A percentile compares a stretch with the other conserved stretches of the same genome.
Conservation (phyloP, 2,888 invertebrate genomes). For the Piscicola geometra region DNA sequence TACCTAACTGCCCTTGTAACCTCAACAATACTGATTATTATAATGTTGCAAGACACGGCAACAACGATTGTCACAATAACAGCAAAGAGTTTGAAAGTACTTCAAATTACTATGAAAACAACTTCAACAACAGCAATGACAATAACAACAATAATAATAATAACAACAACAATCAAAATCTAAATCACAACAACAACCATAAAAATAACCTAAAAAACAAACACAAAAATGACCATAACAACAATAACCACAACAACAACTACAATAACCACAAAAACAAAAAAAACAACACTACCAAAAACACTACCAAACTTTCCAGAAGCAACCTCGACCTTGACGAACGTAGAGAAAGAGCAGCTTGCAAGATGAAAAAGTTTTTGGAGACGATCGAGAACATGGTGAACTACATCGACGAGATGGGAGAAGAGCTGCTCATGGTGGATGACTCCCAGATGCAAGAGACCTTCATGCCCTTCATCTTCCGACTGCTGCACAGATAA, state of each 20-base stretch:
- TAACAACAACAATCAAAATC: neutral
- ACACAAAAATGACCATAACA: no score
- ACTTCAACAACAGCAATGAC: no score
- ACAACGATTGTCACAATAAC: no score
- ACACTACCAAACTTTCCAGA: no score
- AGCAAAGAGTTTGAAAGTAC: no score
- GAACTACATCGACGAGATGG: neutral
- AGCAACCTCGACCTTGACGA: neutral
- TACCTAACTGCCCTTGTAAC: no score
- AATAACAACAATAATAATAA: constrained; percentile 20
- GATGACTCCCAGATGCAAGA: neutral
- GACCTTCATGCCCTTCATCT: neutral
- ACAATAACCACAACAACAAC: neutral
- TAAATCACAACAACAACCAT: neutral
- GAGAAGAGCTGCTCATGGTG: neutral
- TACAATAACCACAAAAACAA: neutral
- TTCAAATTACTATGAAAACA: no score
- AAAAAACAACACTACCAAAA: neutral
- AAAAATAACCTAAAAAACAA: neutral
- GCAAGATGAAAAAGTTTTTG: neutral
- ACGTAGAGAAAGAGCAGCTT: neutral
- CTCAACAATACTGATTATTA: no score
- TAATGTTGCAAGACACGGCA: no score
- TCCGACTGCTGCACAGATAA: neutral
- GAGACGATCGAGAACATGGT: neutral